Evolutionary conservation across 2,797 vertebrate genomes (phyloP), one percentile per base, ranked within the genome.

Genomic region (Buphagus erythrorhynchus): DNA sequence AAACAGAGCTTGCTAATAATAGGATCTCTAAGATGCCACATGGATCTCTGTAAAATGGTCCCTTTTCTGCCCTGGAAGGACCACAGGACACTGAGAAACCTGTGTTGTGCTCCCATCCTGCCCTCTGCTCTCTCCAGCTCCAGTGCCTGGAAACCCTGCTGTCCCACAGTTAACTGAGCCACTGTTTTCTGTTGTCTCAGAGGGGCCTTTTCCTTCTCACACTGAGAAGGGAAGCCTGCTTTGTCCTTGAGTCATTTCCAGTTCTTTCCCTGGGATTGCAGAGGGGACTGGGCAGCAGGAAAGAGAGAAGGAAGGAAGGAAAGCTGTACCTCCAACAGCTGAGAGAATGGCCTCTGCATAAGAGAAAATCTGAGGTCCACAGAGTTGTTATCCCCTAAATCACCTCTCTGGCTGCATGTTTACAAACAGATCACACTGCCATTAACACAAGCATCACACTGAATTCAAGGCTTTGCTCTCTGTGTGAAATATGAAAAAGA

Each of bases 1-100:
- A 93, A 97, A 89, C 57, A 91, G 93, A 43, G 33, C 77, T 95
- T 81, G 26, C 75, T 84, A 95, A 95, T 84, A 95, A 87, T 90
- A 79, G 84, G 86, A 76, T 35, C 62, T 78, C 26, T 21, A n/a
- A 51, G 78, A 86, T 51, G 51, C 18, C 78, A 3, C 5, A 2
- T 28, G 21, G n/a, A 13, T 61, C 24, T 79, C 66, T 12, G 28
- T 82, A 15, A 79, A 92, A 92, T 49, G 11, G 24, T 7, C 26
- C n/a, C 29, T 91, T 86, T 80, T 69, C 36, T 68, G 33, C 62
- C 68, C 69, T 22, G 40, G 58, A 65, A 58, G 1, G 5, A 55
- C 20, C 4, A 2, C 0, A 2, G 62, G 73, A 29, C 45, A 58
- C 15, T 0, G 3, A 75, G 40, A 79, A 86, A 31, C 14, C 52